Percentiles rank a stretch among this genome's conserved stretches.
Conservation (phyloP, 2,888 invertebrate genomes). For the Trachelus stipa region DNA sequence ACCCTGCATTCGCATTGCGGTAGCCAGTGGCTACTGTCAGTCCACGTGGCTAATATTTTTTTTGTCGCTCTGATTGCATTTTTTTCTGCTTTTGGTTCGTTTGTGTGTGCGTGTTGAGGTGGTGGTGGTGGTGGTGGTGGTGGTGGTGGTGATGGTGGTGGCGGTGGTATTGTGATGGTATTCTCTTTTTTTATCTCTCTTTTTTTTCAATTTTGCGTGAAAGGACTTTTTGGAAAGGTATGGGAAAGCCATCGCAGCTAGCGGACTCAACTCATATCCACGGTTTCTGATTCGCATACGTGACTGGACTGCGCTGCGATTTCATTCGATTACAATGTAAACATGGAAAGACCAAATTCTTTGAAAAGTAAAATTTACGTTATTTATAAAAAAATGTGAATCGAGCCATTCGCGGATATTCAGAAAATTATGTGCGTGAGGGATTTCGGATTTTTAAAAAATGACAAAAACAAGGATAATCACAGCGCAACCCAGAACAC, state of each 20-base stretch:
- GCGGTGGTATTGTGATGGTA: neutral
- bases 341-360: neutral
- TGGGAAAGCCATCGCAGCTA: conserved; percentile 27
- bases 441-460: neutral
- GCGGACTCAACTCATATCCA: conserved; percentile 18
- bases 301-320: conserved; percentile 4
- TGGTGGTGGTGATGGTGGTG: conserved; percentile 11
- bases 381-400: neutral
- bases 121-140: conserved; percentile 9
- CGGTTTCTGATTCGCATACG: conserved; percentile 1
- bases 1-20: conserved; percentile 65
- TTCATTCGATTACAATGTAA: neutral
- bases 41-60: conserved; percentile 42
- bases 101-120: neutral
- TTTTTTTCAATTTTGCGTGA: neutral
- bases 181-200: conserved; percentile 3
- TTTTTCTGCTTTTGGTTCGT: conserved; percentile 2
- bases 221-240: conserved; percentile 18
- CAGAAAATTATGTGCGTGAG: neutral
- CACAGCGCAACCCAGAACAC: neutral
- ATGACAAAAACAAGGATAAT: neutral
- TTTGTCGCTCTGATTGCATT: conserved; percentile 29
- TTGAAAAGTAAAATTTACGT: neutral
- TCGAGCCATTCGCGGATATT: neutral
- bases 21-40: conserved; percentile 42